Evolutionary conservation across 2,797 vertebrate species (phyloP).

Genomic region (Poeciliopsis paucimaculata): DNA sequence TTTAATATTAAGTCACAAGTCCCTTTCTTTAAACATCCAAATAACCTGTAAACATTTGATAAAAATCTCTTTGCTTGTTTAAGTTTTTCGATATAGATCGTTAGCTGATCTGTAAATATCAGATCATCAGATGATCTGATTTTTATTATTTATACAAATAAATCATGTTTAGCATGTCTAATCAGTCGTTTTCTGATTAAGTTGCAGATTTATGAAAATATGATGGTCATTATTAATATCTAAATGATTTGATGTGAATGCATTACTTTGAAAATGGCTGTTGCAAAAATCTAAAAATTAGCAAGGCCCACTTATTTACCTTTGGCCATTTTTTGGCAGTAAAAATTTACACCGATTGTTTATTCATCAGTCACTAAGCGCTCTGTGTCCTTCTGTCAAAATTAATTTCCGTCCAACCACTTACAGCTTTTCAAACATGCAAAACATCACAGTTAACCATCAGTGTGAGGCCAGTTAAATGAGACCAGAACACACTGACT

Average conservation of each 20-base stretch:
- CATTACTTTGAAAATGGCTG: background rate
- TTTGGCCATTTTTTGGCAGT: background rate
- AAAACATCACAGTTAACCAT: conserved; percentile 6
- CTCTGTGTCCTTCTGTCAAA: background rate
- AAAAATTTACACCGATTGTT: background rate
- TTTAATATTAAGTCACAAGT: background rate
- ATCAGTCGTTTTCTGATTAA: background rate
- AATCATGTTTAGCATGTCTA: background rate
- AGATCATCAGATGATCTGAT: too few relatives aligned
- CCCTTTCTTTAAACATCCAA: background rate
- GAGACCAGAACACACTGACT: background rate
- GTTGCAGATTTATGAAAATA: background rate
- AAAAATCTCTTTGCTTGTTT: background rate
- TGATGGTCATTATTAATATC: background rate
- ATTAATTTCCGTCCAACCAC: background rate
- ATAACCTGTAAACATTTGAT: background rate
- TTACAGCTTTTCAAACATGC: background rate
- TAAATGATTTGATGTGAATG: background rate
- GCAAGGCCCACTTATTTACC: background rate
- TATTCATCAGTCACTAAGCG: background rate
- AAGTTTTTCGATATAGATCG: background rate
- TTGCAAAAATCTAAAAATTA: background rate
- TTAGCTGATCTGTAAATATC: background rate
- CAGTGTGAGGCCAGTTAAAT: background rate
- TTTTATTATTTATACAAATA: background rate